Conservation (phyloP, 2,797 vertebrate genomes). For the Cossypha dichroa region DNA sequence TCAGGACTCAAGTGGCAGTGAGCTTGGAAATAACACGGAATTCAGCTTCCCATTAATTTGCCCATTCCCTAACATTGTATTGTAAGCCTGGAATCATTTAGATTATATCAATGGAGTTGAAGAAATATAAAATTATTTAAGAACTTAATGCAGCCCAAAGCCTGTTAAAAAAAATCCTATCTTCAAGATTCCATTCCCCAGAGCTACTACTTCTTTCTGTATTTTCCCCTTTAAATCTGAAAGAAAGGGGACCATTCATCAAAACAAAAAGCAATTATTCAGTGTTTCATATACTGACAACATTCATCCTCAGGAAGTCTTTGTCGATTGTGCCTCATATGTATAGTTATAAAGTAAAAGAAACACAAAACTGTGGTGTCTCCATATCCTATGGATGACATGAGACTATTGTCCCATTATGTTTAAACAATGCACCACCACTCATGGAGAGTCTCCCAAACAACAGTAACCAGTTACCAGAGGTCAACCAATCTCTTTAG, state of each 20-base stretch:
- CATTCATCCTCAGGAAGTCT: conserved; percentile 74
- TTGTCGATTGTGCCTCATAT: conserved; percentile 75
- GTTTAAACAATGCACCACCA: conserved; percentile 54
- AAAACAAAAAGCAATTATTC: conserved; percentile 73
- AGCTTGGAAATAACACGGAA: not conserved
- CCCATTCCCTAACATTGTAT: not conserved
- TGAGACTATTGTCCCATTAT: conserved; percentile 56
- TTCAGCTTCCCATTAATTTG: not conserved
- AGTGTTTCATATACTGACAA: conserved; percentile 72
- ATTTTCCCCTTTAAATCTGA: not conserved
- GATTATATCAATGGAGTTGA: not conserved
- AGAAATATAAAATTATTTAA: not conserved
- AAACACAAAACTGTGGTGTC: conserved; percentile 57
- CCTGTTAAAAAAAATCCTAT: not conserved
- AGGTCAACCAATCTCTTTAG: conserved; percentile 57
- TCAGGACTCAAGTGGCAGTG: not conserved
- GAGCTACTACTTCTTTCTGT: not conserved
- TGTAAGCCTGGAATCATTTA: not conserved
- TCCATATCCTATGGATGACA: conserved; percentile 63
- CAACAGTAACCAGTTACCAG: conserved; percentile 61
- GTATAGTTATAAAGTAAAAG: conserved; percentile 77
- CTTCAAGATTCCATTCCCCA: not conserved
- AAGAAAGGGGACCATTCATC: conserved; percentile 71
- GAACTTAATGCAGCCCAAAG: not conserved
- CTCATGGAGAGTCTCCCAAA: conserved; percentile 47